Base-by-base conservation (phyloP, 2,797 vertebrate species). In the Dromococcyx pavoninus region DNA sequence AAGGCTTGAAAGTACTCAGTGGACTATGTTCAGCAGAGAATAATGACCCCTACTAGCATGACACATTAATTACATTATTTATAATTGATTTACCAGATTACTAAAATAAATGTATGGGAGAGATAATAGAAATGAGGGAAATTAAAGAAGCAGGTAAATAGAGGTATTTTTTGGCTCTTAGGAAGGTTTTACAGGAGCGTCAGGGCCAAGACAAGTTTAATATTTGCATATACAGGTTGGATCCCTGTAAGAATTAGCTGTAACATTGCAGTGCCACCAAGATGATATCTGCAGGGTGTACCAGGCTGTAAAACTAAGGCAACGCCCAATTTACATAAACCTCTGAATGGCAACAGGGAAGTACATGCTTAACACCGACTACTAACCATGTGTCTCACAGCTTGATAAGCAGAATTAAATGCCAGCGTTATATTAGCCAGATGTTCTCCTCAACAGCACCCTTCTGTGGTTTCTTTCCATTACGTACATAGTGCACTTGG, bases 401-500 rank as follows among this genome's bases (percentile, higher is more conserved):
- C 64, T 89, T 74, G 83, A 82, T 44, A 71, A 86, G 50, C 71
- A 86, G 72, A 75, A 69, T 72, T 75, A 92, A 92, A 92, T 44
- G 35, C 66, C 75, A 72, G 79, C 41, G 35, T 79, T 93, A 51
- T 53, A 88, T 60, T 39, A 82, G 67, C 72, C 72, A 88, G 83
- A 88, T 92, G 83, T 88, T 91, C 41, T 73, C 66, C 50, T 67
- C 39, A 43, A 32, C 32, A 74, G 53, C 62, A 62, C 10, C 30
- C 61, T 81, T 86, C 48, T 71, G 48, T 19, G 24, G 35, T 64
- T 87, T 54, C 33, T 89, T 77, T 93, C 57, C 30, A 15, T 46
- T 70, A 37, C 13, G 43, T 30, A 39, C 51, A n/a, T 30, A 60
- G 61, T 1, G 6, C 79, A 82, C 0, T 1, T 50, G 53, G 58